phyloP scores from a whole-genome alignment of 2,113 vertebrate species.

The Coptodon rendalli region DNA sequence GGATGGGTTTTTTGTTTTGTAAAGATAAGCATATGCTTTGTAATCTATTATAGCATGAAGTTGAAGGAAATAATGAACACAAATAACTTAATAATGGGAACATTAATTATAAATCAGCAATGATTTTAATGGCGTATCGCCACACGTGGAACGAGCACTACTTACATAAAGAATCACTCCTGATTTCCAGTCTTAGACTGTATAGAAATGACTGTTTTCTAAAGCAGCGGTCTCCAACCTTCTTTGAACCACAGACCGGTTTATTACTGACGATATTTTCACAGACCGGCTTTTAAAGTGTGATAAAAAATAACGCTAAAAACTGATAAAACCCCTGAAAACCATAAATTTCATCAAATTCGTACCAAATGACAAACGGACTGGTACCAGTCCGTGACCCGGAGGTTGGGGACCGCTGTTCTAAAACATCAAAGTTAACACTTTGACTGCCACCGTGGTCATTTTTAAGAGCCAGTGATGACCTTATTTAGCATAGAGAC shows the following conservation, averaged over 20 bases:
- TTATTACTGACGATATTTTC: neutral
- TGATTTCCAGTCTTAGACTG: neutral
- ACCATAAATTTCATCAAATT: neutral
- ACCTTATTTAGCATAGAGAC: neutral
- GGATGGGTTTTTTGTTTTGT: neutral
- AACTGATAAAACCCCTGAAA: neutral
- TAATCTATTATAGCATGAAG: neutral
- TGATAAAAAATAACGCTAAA: neutral
- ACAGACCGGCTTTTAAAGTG: neutral
- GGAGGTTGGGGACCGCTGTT: neutral
- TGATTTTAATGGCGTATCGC: neutral
- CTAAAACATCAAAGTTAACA: neutral
- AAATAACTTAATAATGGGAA: neutral
- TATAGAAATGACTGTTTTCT: neutral
- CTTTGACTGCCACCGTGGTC: neutral
- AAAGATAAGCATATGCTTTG: neutral
- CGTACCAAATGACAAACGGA: neutral
- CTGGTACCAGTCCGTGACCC: neutral
- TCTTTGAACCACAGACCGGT: neutral
- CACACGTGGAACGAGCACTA: neutral
- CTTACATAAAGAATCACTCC: neutral
- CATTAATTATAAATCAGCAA: neutral
- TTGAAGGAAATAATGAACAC: neutral
- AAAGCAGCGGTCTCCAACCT: neutral
- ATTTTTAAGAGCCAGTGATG: neutral